Evolutionary conservation across 2,888 invertebrate species (phyloP), one percentile per base, ranked within the genome.

Genomic region (Archips xylosteana): DNA sequence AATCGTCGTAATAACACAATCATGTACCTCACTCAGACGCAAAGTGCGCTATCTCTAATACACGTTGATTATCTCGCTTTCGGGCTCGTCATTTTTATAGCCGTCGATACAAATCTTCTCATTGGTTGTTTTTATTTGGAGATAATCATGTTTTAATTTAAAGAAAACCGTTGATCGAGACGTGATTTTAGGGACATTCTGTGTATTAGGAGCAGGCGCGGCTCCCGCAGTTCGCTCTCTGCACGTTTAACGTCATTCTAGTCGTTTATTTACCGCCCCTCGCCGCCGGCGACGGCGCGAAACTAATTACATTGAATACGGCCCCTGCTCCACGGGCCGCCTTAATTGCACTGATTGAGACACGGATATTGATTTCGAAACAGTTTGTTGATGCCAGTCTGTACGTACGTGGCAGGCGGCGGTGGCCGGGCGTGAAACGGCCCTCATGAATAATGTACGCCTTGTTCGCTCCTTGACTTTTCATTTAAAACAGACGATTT

Each of bases 291-390:
- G 87, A 80, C 85, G 86, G 87, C 84, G 89, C 87, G 89, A 88
- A 92, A 89, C 92, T 92, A 92, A 94, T 92, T 92, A 92, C 88
- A 84, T 78, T 83, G 87, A 87, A 88, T 86, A 85, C 85, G 87
- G 85, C 84, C 87, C 87, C 86, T 82, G 86, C 82, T 84, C 81
- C 79, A 82, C 82, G 85, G 87, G 83, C 85, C 84, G 85, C 88
- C 88, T 88, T 92, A 92, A 94, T 94, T 92, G 91, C 91, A 87
- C 90, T 92, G 92, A 94, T 93, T 92, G 91, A 93, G 92, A 93
- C 92, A 92, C 89, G 90, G 92, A 92, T 93, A 94, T 94, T 91
- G 94, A 92, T 94, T 93, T 89, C 77, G 89, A 89, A 91, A 90
- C 89, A 90, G 88, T 89, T 89, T 86, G 83, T 83, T 80, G 80